These are phyloP conservation scores for Mus spretus DNA, from an alignment of 2,797 vertebrate genomes.

Conservation along the genomic window DNA sequence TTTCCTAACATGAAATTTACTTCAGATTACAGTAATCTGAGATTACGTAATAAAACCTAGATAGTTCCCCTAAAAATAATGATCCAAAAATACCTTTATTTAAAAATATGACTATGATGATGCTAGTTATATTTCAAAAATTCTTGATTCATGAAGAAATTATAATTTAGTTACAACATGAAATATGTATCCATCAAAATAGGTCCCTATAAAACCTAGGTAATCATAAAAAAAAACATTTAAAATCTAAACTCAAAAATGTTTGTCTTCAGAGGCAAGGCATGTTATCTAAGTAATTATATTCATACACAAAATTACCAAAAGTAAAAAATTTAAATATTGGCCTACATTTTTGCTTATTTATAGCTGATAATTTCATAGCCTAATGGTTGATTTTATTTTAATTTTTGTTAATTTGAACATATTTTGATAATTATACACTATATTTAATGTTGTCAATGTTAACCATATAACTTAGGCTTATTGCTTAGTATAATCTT, in stretches of 20 bases:
- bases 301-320: background rate
- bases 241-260: background rate
- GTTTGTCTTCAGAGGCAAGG: background rate
- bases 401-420: constrained; percentile 7
- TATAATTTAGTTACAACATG: background rate
- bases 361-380: constrained; percentile 14
- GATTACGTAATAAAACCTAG: background rate
- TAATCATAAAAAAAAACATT: background rate
- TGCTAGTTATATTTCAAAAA: no score
- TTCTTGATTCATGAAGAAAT: background rate
- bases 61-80: background rate
- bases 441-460: background rate
- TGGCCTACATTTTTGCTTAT: constrained; percentile 13
- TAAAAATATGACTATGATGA: background rate
- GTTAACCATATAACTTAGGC: background rate
- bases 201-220: background rate
- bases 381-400: background rate
- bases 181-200: background rate
- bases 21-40: no score
- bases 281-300: background rate
- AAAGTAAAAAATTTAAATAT: background rate
- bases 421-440: background rate
- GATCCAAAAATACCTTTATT: background rate
- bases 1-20: background rate
- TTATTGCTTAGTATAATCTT: constrained; percentile 12